Conservation (phyloP, 2,113 vertebrate species). For the Cyprichromis sp. region DNA sequence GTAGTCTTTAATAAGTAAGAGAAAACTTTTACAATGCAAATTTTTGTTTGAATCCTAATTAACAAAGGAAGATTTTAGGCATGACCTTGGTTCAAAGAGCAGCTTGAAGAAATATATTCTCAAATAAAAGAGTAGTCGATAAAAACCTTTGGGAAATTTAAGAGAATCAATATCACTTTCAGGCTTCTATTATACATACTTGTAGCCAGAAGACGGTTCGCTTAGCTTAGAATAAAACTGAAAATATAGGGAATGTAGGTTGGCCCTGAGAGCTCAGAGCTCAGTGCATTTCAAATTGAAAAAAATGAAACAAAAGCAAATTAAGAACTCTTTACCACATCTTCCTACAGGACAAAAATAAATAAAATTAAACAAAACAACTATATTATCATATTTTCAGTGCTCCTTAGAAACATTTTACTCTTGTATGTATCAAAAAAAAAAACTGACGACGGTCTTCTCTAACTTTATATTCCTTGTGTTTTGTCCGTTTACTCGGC, state of each 20-base stretch:
- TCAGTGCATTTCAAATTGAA: neutral
- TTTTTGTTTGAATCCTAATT: neutral
- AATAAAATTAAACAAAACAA: neutral
- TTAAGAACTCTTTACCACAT: neutral
- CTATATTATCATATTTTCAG: neutral
- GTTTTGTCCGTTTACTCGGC: rapidly evolving
- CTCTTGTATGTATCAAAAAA: neutral
- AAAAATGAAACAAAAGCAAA: neutral
- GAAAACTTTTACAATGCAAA: neutral
- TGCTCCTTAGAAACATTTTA: neutral
- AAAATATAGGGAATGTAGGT: neutral
- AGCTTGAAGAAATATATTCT: neutral
- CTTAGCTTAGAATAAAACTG: neutral
- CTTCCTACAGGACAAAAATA: neutral
- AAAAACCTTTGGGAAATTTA: neutral
- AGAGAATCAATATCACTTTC: neutral
- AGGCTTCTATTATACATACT: neutral
- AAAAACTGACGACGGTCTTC: rapidly evolving
- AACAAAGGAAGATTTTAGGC: neutral
- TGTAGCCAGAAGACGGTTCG: neutral
- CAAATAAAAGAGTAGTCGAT: neutral
- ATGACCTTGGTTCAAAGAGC: neutral
- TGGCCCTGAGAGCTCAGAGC: neutral
- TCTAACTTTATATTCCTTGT: neutral
- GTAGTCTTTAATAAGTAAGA: neutral